Percentiles rank a stretch among this genome's conserved stretches.
Evolutionary conservation across 1,140 invertebrate genomes (phyloP).

Genomic region (Gonatopus flavifemur): DNA sequence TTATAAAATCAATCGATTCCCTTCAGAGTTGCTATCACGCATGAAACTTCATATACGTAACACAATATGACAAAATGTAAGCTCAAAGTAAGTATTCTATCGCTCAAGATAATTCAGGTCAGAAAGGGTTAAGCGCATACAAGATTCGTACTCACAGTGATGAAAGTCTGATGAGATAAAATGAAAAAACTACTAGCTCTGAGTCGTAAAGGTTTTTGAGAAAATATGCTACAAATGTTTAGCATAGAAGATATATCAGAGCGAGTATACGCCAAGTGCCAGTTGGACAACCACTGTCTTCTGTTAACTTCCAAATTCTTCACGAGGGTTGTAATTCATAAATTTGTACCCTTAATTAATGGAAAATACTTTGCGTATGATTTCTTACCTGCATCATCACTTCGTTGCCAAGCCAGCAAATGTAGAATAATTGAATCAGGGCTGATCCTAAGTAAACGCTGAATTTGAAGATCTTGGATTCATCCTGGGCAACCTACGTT

Average conservation of each 20-base stretch:
- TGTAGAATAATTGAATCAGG: conserved; percentile 21
- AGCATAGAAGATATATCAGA: conserved; percentile 3
- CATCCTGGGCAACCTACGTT: conserved; percentile 30
- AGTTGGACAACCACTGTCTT: conserved; percentile 24
- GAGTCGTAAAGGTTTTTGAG: conserved; percentile 5
- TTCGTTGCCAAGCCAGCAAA: conserved; percentile 32
- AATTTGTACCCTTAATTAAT: too few relatives aligned
- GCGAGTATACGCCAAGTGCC: conserved; percentile 6
- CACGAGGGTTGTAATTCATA: too few relatives aligned
- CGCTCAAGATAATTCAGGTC: background rate
- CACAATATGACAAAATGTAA: background rate
- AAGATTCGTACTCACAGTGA: conserved; percentile 7
- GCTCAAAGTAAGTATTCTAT: background rate
- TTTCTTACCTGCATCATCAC: conserved; percentile 19
- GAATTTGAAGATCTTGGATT: conserved; percentile 24
- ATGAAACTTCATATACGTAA: too few relatives aligned
- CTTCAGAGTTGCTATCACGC: too few relatives aligned
- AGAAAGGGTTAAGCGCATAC: background rate
- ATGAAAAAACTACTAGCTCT: conserved; percentile 24
- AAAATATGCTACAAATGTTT: conserved; percentile 15
- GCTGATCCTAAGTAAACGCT: conserved; percentile 22
- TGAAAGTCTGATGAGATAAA: conserved; percentile 25
- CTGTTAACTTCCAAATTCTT: too few relatives aligned
- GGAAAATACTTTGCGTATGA: too few relatives aligned
- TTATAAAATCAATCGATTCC: too few relatives aligned